Evolutionary conservation across 2,113 vertebrate species (phyloP), one percentile per base, ranked within the genome.

Genomic region (Tiliqua scincoides): DNA sequence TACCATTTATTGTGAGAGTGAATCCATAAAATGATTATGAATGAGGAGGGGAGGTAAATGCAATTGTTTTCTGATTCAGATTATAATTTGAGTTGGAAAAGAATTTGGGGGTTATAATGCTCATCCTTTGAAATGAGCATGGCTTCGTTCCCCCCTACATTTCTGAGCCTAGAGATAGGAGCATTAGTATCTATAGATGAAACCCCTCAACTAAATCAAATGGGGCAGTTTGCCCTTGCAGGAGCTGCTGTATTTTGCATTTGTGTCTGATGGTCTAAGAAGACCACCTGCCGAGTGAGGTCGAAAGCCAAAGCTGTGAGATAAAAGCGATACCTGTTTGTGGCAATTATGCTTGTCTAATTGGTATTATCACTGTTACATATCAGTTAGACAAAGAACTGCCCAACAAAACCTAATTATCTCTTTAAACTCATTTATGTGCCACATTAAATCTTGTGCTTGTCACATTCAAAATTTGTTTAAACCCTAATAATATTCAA

Each of bases 401-500:
- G 87, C 89, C 91, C 86, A 90, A 89, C 82, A 93, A 92, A 94
- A 95, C 82, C 83, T 93, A 95, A 96, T 95, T 95, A 94, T 87
- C 83, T 93, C 88, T 85, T 94, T 90, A 94, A 94, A 92, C 87
- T 92, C 89, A 89, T 94, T 94, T 91, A 85, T 91, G 82, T 92
- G 89, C 89, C 92, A 93, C 40, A 25, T 93, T 96, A 95, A 95
- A 95, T 95, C 93, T 92, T 91, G 83, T 90, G 87, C 90, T 91
- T 95, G 93, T 93, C 93, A 95, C 89, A 95, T 94, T 94, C 86
- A 93, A 85, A 89, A 95, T 94, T 95, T 95, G 86, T 92, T 95
- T 92, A 95, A 95, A 84, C 88, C 88, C 92, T 95, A 95, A 93
- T 93, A 94, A 94, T 93, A 96, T 95, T 96, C 92, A 93, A 88